Evolutionary conservation across 2,888 invertebrate species (phyloP).

Genomic region (Luperina testacea): DNA sequence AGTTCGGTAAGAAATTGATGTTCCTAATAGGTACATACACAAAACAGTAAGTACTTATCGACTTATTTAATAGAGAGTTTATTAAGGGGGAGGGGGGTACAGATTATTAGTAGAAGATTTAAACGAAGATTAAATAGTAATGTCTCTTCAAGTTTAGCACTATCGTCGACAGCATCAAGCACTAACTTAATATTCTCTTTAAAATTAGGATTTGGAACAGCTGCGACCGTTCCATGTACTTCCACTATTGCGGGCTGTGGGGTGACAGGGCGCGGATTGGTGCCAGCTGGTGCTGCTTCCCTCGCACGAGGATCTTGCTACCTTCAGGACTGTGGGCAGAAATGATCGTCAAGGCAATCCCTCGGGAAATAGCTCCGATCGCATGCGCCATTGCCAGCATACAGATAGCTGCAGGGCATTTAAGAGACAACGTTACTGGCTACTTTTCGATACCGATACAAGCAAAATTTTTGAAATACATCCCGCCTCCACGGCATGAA

Average conservation of each 20-base stretch:
- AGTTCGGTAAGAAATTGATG: conserved; percentile 66
- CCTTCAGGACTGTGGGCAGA: conserved; percentile 77
- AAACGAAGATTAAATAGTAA: background rate
- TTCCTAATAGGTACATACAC: background rate
- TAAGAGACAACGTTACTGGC: conserved; percentile 77
- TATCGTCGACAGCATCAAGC: background rate
- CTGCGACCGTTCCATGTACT: conserved; percentile 73
- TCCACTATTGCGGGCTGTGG: conserved; percentile 79
- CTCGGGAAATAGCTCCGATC: conserved; percentile 71
- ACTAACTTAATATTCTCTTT: background rate
- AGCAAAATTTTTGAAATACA: conserved; percentile 76
- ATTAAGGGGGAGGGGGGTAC: too few species aligned
- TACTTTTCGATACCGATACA: conserved; percentile 78
- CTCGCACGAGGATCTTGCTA: conserved; percentile 77
- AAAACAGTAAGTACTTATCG: background rate
- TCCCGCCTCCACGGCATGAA: conserved; percentile 21
- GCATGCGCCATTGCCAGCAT: conserved; percentile 68
- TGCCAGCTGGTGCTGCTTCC: conserved; percentile 78
- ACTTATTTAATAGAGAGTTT: background rate
- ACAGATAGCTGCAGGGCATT: conserved; percentile 78
- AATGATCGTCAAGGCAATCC: conserved; percentile 74
- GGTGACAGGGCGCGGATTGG: conserved; percentile 74
- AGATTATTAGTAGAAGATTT: background rate
- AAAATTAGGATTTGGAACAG: conserved; percentile 77
- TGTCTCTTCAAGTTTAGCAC: background rate